phyloP scores from a whole-genome alignment of 23 tunicate species.

The Phallusia fumigata region DNA sequence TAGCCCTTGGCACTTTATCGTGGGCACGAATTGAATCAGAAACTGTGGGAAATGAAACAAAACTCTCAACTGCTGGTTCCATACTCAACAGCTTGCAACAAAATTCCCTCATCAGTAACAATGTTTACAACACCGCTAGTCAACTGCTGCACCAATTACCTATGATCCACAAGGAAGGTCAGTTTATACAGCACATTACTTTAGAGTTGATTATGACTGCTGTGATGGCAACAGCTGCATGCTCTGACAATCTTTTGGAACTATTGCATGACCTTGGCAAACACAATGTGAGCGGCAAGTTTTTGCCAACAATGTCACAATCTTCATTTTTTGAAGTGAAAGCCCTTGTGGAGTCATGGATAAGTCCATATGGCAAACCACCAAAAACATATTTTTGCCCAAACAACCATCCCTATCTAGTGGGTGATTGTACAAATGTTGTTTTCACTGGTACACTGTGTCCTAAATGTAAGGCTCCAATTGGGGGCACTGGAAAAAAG shows the following conservation, averaged over 20 bases:
- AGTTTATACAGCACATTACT: neutral
- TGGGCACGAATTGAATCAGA: neutral
- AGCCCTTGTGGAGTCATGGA: neutral
- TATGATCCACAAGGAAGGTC: neutral
- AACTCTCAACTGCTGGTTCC: neutral
- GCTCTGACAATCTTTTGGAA: neutral
- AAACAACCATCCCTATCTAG: slow-evolving; percentile 46
- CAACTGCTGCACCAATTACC: neutral
- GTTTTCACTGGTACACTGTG: slow-evolving; percentile 16
- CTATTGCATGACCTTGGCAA: neutral
- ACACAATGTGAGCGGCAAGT: slow-evolving; percentile 12
- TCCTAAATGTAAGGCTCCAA: slow-evolving; percentile 49
- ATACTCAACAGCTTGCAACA: neutral
- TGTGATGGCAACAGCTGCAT: slow-evolving; percentile 1
- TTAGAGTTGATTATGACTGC: slow-evolving; percentile 17
- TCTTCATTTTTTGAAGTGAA: slow-evolving; percentile 46
- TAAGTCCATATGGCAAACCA: neutral
- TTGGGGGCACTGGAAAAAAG: slow-evolving; percentile 32
- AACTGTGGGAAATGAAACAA: too few species aligned
- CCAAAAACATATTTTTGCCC: slow-evolving; percentile 63
- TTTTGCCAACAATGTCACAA: slow-evolving; percentile 73
- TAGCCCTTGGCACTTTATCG: neutral
- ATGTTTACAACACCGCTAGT: neutral
- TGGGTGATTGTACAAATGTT: slow-evolving; percentile 60
- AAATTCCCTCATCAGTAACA: neutral